These are phyloP conservation scores for Pangasius larnaudii DNA, from an alignment of 2,797 vertebrate genomes.

Conservation along the genomic window DNA sequence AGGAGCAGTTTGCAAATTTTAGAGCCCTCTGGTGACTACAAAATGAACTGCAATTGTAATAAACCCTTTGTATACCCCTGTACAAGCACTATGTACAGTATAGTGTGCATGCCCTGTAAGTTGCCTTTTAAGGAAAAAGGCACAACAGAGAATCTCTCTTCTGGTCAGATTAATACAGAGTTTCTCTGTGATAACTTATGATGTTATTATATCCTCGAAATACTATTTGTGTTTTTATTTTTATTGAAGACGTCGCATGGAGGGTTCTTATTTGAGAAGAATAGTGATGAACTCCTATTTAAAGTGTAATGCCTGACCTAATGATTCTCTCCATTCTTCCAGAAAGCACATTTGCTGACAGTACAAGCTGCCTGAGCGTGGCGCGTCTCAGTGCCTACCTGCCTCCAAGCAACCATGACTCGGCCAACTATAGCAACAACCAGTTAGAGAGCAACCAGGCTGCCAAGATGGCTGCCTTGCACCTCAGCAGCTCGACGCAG, in stretches of 20 bases:
- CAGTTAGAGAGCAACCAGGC: slow-evolving; percentile 97
- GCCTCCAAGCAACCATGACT: slow-evolving; percentile 94
- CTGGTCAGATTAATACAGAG: background rate
- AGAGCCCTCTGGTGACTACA: background rate
- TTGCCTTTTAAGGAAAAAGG: background rate
- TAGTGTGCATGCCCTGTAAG: background rate
- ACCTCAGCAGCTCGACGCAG: slow-evolving; percentile 82
- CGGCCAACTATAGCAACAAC: slow-evolving; percentile 97
- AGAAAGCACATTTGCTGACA: slow-evolving; percentile 97
- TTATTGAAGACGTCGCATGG: background rate
- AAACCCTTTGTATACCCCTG: background rate
- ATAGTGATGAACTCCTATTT: background rate
- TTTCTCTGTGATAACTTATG: no score
- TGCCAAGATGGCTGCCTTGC: slow-evolving; percentile 92
- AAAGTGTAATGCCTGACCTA: background rate
- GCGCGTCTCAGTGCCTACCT: slow-evolving; percentile 92
- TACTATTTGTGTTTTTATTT: background rate
- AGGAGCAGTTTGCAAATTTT: background rate
- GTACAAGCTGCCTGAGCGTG: slow-evolving; percentile 86
- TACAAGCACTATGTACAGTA: background rate
- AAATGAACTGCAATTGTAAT: background rate
- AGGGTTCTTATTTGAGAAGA: slow-evolving; percentile 17
- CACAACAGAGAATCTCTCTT: background rate
- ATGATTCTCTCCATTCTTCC: slow-evolving; percentile 53
- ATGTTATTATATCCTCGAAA: background rate